These are phyloP conservation scores for Alcedo quadribrachys DNA, from an alignment of 2,797 vertebrate species.

Conservation along the genomic window DNA sequence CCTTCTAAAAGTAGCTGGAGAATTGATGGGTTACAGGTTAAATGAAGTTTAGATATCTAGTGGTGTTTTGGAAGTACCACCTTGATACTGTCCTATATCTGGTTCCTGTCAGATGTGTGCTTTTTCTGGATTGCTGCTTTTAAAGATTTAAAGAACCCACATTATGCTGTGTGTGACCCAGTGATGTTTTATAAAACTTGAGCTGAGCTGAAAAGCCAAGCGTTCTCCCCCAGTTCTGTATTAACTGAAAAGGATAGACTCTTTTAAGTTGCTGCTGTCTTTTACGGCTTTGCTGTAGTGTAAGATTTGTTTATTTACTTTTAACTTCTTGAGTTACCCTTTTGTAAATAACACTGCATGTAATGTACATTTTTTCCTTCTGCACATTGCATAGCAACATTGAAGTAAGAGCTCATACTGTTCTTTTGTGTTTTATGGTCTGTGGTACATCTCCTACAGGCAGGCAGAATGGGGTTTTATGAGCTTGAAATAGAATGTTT, in stretches of 20 bases:
- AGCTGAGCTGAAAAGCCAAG: not conserved
- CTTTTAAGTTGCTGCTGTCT: not conserved
- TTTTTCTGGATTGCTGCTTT: not conserved
- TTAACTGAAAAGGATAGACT: not conserved
- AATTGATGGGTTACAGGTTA: not conserved
- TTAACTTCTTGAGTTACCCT: not conserved
- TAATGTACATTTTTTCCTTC: not conserved
- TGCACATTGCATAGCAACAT: not conserved
- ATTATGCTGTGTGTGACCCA: not conserved
- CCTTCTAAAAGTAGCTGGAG: not conserved
- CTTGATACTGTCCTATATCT: not conserved
- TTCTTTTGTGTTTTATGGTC: not conserved
- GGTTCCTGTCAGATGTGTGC: not conserved
- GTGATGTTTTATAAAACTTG: not conserved
- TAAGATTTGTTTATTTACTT: not conserved
- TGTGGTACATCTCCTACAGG: not conserved
- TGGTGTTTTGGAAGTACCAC: not conserved
- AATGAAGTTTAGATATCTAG: not conserved
- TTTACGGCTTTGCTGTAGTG: not conserved
- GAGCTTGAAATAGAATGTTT: not conserved
- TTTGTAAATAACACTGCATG: conserved; percentile 1
- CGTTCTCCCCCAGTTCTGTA: not conserved
- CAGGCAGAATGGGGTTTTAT: not conserved
- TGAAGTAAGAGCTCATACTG: not conserved
- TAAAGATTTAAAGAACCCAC: not conserved